Percentiles rank a stretch among this genome's conserved stretches.
Evolutionary conservation across 2,113 vertebrate genomes (phyloP).

Genomic region (Terrapene triunguis): DNA sequence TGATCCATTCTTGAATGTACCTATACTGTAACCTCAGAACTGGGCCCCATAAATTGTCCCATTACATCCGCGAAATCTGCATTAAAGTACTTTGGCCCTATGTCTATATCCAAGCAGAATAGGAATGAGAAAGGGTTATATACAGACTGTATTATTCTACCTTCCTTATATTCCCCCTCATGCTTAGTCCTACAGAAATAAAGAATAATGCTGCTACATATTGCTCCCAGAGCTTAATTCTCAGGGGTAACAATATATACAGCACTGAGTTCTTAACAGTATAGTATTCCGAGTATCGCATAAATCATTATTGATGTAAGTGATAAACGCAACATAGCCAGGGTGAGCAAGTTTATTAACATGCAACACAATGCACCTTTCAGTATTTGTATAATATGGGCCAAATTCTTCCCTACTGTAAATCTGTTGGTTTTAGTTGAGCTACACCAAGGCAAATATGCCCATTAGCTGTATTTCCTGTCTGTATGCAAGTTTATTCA

Average conservation of each 20-base stretch:
- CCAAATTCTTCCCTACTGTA: constrained; percentile 46
- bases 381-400: constrained; percentile 17
- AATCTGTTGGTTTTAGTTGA: constrained; percentile 52
- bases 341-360: constrained; percentile 64
- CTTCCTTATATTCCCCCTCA: constrained; percentile 27
- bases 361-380: background rate
- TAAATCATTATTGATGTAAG: constrained; percentile 73
- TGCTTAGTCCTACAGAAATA: constrained; percentile 38
- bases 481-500: constrained; percentile 14
- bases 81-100: constrained; percentile 32
- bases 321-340: constrained; percentile 67
- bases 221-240: constrained; percentile 65
- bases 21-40: background rate
- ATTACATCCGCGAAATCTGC: background rate
- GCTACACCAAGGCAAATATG: background rate
- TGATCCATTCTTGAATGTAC: background rate
- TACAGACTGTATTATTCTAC: constrained; percentile 14
- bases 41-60: background rate
- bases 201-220: constrained; percentile 22
- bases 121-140: constrained; percentile 17
- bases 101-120: constrained; percentile 44
- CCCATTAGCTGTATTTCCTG: background rate
- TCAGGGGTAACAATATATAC: constrained; percentile 41
- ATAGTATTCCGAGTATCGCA: constrained; percentile 64
- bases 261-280: constrained; percentile 64